Percentiles rank a stretch among this genome's conserved stretches.
These are phyloP conservation scores for Aphaenogaster rudis DNA, from an alignment of 1,140 invertebrate genomes.

Conservation along the genomic window DNA sequence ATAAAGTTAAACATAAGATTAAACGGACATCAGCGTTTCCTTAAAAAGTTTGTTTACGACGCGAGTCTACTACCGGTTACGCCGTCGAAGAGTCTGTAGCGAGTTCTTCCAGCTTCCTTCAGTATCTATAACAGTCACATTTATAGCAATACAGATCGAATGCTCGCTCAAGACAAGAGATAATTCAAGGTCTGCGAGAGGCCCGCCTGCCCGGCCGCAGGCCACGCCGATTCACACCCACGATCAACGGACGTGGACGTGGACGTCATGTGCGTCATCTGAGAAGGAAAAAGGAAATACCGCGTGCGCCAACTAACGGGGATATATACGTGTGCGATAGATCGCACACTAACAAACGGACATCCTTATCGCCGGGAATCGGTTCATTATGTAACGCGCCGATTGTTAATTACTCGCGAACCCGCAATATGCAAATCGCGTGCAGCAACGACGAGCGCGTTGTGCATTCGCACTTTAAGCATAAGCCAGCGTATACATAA, in stretches of 20 bases:
- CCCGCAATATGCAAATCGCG: slow-evolving; percentile 34
- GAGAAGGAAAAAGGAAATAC: slow-evolving; percentile 67
- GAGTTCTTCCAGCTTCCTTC: slow-evolving; percentile 22
- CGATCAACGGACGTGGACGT: slow-evolving; percentile 50
- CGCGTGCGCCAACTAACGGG: slow-evolving; percentile 11
- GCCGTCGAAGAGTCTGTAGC: background rate
- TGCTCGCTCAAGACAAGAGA: slow-evolving; percentile 41
- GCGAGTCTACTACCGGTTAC: background rate
- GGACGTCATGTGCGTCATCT: slow-evolving; percentile 60
- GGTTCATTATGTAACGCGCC: slow-evolving; percentile 60
- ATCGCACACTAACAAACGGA: slow-evolving; percentile 33
- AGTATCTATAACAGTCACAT: slow-evolving; percentile 15
- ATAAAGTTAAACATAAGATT: slow-evolving; percentile 2
- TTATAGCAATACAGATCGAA: slow-evolving; percentile 50
- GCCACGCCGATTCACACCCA: slow-evolving; percentile 62
- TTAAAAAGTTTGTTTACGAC: background rate
- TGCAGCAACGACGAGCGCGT: slow-evolving; percentile 1
- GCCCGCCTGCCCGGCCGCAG: slow-evolving; percentile 55
- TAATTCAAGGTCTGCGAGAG: slow-evolving; percentile 68
- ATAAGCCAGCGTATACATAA: slow-evolving; percentile 35
- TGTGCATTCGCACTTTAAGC: slow-evolving; percentile 37
- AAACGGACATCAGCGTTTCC: background rate
- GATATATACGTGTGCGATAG: background rate
- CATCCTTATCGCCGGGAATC: slow-evolving; percentile 67
- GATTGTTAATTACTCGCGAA: slow-evolving; percentile 53